Conservation (phyloP, 2,113 vertebrate species). For the Manacus vitellinus region DNA sequence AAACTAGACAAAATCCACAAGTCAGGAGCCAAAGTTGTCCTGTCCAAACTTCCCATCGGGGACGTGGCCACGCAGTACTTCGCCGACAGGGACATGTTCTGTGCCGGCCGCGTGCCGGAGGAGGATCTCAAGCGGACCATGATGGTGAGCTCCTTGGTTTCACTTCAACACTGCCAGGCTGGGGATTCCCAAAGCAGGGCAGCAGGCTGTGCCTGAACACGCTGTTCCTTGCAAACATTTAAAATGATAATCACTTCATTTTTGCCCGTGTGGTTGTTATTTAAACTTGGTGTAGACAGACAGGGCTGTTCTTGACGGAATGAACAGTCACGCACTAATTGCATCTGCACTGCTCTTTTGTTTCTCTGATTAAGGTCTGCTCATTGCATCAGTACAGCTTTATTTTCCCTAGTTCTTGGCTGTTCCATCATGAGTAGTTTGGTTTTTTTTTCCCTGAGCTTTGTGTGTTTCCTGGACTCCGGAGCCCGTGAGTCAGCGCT, state of each 20-base stretch:
- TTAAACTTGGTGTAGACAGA: neutral
- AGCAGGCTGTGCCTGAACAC: accelerated
- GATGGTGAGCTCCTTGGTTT: conserved; percentile 81
- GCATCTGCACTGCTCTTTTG: neutral
- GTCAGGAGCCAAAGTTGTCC: conserved; percentile 93
- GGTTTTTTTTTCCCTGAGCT: neutral
- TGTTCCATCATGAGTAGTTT: neutral
- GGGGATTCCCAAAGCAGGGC: neutral
- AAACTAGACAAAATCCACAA: conserved; percentile 92
- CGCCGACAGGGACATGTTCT: conserved; percentile 96
- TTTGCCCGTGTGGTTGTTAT: accelerated
- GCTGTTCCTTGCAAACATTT: accelerated
- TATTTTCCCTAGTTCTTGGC: neutral
- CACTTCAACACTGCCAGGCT: neutral
- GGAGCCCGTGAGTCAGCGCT: neutral
- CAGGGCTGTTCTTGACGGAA: neutral
- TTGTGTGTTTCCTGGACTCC: neutral
- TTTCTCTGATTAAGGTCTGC: neutral
- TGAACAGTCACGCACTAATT: accelerated
- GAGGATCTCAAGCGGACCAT: conserved; percentile 96
- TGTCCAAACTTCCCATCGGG: conserved; percentile 94
- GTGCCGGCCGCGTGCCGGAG: conserved; percentile 92
- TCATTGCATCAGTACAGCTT: neutral
- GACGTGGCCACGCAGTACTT: conserved; percentile 98
- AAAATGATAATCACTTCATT: accelerated